Evolutionary conservation across 2,113 vertebrate genomes (phyloP).

Genomic region (Ictalurus punctatus): DNA sequence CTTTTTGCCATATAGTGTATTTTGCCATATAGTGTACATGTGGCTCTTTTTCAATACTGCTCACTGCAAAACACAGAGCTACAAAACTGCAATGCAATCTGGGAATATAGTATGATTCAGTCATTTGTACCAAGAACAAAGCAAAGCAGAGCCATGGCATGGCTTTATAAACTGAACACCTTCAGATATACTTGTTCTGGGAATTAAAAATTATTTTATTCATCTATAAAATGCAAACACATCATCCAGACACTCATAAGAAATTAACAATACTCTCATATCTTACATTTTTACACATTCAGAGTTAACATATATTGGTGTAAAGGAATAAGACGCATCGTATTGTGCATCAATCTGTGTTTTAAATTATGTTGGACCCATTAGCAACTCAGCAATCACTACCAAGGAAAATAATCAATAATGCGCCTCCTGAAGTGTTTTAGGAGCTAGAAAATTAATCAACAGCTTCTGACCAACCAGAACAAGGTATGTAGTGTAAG

Average conservation of each 20-base stretch:
- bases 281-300: background rate
- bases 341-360: background rate
- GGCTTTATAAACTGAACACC: background rate
- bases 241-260: background rate
- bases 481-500: background rate
- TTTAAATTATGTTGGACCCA: background rate
- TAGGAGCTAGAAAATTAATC: background rate
- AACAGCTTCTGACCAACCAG: background rate
- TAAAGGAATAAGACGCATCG: background rate
- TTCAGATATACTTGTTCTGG: background rate
- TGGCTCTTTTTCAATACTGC: too few species aligned
- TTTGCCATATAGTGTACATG: too few species aligned
- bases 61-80: too few species aligned
- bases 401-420: background rate
- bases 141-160: background rate
- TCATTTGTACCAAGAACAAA: background rate
- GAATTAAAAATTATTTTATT: constrained; percentile 10
- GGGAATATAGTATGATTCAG: background rate
- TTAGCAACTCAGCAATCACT: background rate
- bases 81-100: background rate
- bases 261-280: background rate
- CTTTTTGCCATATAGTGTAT: too few species aligned
- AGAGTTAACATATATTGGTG: background rate
- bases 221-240: background rate
- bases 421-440: background rate